Evolutionary conservation across 2,113 vertebrate genomes (phyloP).

Genomic region (Phylloscopus whistleri): DNA sequence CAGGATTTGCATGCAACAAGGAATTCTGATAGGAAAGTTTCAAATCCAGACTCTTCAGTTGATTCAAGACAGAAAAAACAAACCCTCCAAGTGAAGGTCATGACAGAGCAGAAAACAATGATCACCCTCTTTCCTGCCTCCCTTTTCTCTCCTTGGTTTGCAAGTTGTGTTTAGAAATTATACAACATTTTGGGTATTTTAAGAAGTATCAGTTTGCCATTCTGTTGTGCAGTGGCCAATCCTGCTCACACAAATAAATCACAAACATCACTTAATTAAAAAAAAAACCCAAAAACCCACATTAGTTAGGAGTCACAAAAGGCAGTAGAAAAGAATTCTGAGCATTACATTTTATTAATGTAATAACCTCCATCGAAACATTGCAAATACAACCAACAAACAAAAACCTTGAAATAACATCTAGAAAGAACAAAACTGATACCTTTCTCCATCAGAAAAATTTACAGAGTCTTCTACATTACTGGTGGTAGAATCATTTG

Average conservation of each 20-base stretch:
- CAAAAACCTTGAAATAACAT: background rate
- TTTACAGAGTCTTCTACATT: conserved; percentile 70
- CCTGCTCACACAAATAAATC: background rate
- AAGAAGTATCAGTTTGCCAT: background rate
- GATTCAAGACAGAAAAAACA: background rate
- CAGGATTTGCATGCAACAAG: background rate
- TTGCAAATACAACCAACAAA: background rate
- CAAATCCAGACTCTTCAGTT: background rate
- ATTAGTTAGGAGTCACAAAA: conserved; percentile 9
- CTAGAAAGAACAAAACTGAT: conserved; percentile 55
- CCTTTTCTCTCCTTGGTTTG: background rate
- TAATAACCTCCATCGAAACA: background rate
- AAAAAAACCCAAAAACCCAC: background rate
- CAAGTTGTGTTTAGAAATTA: background rate
- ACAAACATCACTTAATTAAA: background rate
- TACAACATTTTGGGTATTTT: background rate
- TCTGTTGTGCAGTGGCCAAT: background rate
- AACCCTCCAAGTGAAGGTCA: background rate
- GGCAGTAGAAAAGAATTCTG: conserved; percentile 18
- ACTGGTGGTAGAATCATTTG: conserved; percentile 71
- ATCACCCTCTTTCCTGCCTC: background rate
- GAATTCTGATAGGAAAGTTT: background rate
- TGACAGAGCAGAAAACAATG: background rate
- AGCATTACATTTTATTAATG: conserved; percentile 21
- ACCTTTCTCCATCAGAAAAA: conserved; percentile 76